A percentile compares a stretch with the other conserved stretches of the same genome.
These are phyloP conservation scores for Chironomus riparius DNA, from an alignment of 2,888 invertebrate species.

Conservation along the genomic window DNA sequence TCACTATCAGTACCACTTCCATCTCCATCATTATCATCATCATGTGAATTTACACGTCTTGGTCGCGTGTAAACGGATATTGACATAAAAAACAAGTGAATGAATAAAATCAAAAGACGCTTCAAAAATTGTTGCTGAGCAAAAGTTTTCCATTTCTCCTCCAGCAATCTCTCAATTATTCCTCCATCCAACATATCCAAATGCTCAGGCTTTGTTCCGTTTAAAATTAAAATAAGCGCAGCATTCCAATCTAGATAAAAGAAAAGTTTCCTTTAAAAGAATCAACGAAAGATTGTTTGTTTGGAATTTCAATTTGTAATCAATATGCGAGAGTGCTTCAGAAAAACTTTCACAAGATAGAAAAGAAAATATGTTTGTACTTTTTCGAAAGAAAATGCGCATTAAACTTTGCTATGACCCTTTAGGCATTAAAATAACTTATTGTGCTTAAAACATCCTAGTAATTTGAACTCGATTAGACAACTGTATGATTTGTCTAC, in stretches of 20 bases:
- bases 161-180: conserved; percentile 90
- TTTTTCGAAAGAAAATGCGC: too few species aligned
- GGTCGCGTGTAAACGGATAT: conserved; percentile 89
- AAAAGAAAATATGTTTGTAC: too few species aligned
- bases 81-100: conserved; percentile 81
- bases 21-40: conserved; percentile 30
- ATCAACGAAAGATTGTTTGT: conserved; percentile 12
- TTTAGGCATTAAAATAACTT: too few species aligned
- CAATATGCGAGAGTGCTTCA: conserved; percentile 20
- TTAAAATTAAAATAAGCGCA: conserved; percentile 89
- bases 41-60: conserved; percentile 32
- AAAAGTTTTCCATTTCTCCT: conserved; percentile 99
- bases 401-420: too few species aligned
- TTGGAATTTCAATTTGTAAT: conserved; percentile 27
- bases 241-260: conserved; percentile 85
- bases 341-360: background rate
- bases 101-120: conserved; percentile 74
- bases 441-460: too few species aligned
- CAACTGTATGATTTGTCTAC: too few species aligned
- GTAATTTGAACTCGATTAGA: too few species aligned
- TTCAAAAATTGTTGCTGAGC: conserved; percentile 92
- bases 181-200: conserved; percentile 98
- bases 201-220: conserved; percentile 96
- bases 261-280: background rate
- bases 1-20: conserved; percentile 34